Conservation (phyloP, 2,888 invertebrate species). For the Tetropium fuscum region DNA sequence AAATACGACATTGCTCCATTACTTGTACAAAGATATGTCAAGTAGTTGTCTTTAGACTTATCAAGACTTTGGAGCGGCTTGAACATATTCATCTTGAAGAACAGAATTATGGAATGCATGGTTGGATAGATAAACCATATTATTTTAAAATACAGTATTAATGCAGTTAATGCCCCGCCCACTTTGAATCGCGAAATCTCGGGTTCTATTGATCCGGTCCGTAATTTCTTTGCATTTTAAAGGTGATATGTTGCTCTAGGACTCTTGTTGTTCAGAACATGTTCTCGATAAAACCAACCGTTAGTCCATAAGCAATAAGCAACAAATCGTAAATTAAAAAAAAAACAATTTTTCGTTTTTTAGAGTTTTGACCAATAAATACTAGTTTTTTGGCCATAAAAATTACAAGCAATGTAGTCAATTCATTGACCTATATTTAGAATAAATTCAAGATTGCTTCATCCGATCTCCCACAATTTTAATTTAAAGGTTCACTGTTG, state of each 20-base stretch:
- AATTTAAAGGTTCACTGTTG: not conserved
- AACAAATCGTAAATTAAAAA: not conserved
- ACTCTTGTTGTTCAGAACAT: not conserved
- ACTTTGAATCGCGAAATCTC: no score
- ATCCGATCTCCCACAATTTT: not conserved
- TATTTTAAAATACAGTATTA: not conserved
- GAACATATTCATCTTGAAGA: no score
- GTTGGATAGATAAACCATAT: not conserved
- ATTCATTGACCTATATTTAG: not conserved
- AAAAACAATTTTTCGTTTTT: not conserved
- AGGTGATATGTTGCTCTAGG: not conserved
- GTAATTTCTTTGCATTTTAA: not conserved
- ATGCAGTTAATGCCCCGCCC: no score
- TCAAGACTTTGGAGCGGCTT: no score
- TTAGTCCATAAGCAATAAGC: not conserved
- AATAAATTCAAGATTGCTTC: not conserved
- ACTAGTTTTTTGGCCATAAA: not conserved
- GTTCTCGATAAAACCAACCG: not conserved
- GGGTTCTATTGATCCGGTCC: not conserved
- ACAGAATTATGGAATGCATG: no score
- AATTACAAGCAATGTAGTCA: no score
- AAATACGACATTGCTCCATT: no score
- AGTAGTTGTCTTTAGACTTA: no score
- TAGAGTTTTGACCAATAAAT: not conserved
- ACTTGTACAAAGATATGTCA: no score